Percentiles rank a stretch among this genome's conserved stretches.
Evolutionary conservation across 2,888 invertebrate genomes (phyloP).

Genomic region (Griposia aprilina): DNA sequence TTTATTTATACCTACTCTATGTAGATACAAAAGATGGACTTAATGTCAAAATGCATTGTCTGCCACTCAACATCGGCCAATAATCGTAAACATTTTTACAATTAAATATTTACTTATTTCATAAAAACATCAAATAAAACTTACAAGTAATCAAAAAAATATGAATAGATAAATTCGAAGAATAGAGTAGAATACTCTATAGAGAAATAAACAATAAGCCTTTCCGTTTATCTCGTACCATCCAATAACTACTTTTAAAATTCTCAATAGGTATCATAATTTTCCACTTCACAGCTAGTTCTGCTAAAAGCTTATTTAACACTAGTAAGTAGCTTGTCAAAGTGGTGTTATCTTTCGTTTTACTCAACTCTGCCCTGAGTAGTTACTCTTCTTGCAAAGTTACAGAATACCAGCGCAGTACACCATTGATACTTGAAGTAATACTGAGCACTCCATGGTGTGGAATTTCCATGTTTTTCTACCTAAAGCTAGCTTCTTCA

Average conservation of each 20-base stretch:
- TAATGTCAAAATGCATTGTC: not conserved
- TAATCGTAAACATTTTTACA: not conserved
- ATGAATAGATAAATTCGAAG: not conserved
- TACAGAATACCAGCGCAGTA: not conserved
- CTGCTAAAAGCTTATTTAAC: slow-evolving; percentile 28
- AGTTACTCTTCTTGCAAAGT: not conserved
- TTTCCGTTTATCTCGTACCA: not conserved
- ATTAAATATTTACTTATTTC: not conserved
- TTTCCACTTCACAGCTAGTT: slow-evolving; percentile 18
- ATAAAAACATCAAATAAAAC: not conserved
- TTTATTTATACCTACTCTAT: not conserved
- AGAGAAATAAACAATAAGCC: not conserved
- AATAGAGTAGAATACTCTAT: no score
- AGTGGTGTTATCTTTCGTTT: slow-evolving; percentile 53
- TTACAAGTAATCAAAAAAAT: no score
- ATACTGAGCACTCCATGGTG: not conserved
- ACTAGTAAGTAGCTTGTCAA: slow-evolving; percentile 18
- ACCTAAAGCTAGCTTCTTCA: not conserved
- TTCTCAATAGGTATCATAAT: slow-evolving; percentile 1
- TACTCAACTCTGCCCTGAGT: slow-evolving; percentile 1
- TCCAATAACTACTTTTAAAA: not conserved
- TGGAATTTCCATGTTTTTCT: not conserved
- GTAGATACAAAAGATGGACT: not conserved
- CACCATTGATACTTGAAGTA: slow-evolving; percentile 12
- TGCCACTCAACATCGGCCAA: no score